These are phyloP conservation scores for Megaceryle alcyon DNA, from an alignment of 2,797 vertebrate species.

Conservation along the genomic window DNA sequence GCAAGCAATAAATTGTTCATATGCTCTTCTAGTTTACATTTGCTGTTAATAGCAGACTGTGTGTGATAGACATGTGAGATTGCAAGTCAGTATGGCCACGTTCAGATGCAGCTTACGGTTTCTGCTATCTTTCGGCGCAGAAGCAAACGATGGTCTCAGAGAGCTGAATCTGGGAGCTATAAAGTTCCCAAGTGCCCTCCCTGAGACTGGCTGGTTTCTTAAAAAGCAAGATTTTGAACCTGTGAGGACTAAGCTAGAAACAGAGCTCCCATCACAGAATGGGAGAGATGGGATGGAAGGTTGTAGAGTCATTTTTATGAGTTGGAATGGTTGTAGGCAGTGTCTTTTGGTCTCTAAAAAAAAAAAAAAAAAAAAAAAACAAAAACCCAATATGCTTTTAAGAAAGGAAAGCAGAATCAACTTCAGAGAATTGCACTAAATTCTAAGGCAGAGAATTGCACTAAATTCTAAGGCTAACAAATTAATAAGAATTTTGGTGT, in stretches of 20 bases:
- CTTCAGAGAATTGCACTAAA: neutral
- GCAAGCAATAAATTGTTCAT: neutral
- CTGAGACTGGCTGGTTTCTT: neutral
- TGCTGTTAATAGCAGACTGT: neutral
- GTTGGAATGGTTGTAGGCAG: neutral
- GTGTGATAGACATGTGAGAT: accelerated
- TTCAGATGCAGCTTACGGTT: neutral
- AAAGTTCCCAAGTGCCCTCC: neutral
- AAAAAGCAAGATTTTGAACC: neutral
- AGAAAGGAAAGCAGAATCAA: neutral
- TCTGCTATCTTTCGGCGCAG: neutral
- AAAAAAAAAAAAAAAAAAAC: neutral
- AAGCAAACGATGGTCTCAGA: neutral
- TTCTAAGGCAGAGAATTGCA: neutral
- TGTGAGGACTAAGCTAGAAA: neutral
- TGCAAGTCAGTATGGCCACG: neutral
- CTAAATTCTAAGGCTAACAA: neutral
- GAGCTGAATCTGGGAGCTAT: neutral
- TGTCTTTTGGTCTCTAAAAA: neutral
- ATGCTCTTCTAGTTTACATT: neutral
- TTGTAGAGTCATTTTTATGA: neutral
- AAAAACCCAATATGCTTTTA: neutral
- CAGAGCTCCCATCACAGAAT: neutral
- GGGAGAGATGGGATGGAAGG: neutral
- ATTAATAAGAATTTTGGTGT: neutral